Evolutionary conservation across 64 coral and sea anemone species (phyloP).

Genomic region (Platygyra sinensis): DNA sequence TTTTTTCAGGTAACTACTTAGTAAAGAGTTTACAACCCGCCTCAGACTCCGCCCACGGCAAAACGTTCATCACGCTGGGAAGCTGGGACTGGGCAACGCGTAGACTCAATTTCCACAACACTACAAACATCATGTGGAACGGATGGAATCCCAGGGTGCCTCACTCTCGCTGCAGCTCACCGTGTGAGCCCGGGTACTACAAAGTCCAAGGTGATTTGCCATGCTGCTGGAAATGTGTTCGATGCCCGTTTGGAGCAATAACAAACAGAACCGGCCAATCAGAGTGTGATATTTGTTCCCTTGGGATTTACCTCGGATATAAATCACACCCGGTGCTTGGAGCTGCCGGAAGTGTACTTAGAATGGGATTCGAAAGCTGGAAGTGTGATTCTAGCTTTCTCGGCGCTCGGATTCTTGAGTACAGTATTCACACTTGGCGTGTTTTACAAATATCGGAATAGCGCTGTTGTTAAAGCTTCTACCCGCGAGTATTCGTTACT

Average conservation of each 20-base stretch:
- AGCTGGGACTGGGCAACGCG: slow-evolving; percentile 73
- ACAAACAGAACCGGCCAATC: slow-evolving; percentile 61
- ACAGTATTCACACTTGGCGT: slow-evolving; percentile 58
- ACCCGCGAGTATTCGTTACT: slow-evolving; percentile 78
- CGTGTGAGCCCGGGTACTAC: slow-evolving; percentile 72
- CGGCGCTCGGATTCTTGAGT: slow-evolving; percentile 46
- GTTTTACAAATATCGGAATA: slow-evolving; percentile 60
- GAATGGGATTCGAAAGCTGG: slow-evolving; percentile 33
- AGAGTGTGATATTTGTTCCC: slow-evolving; percentile 42
- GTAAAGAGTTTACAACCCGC: slow-evolving; percentile 85
- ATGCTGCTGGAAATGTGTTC: slow-evolving; percentile 83
- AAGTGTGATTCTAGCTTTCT: slow-evolving; percentile 52
- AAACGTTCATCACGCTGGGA: slow-evolving; percentile 71
- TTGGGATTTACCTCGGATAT: slow-evolving; percentile 70
- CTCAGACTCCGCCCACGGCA: slow-evolving; percentile 13
- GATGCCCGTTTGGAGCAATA: slow-evolving; percentile 64
- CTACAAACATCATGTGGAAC: slow-evolving; percentile 68
- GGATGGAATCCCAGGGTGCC: slow-evolving; percentile 47
- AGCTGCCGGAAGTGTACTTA: slow-evolving; percentile 75
- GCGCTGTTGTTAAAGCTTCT: slow-evolving; percentile 83
- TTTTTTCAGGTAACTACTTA: slow-evolving; percentile 71
- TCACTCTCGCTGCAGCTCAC: slow-evolving; percentile 69
- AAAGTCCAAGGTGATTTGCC: slow-evolving; percentile 55
- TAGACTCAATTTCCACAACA: slow-evolving; percentile 54
- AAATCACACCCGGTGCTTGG: slow-evolving; percentile 54